Base-by-base conservation (phyloP, 1,140 invertebrate species). In the Orius insidiosus region DNA sequence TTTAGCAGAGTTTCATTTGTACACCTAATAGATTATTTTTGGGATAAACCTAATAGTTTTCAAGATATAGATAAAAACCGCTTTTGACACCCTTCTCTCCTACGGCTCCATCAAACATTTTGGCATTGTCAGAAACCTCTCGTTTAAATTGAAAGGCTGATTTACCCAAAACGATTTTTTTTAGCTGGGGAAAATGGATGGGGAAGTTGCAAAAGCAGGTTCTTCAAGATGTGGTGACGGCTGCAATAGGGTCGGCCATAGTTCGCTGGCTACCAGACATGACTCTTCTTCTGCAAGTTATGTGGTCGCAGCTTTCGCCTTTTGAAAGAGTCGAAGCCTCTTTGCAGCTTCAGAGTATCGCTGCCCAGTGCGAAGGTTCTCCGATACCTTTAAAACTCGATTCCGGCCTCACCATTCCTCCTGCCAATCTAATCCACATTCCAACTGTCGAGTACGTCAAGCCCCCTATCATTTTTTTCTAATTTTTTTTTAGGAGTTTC, bases 221-320 rank as follows among this genome's bases (percentile, higher is more conserved):
- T 3, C 62, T 96, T 19, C 87, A 90, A 63, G 89, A 94, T 62
- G 62, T 97, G 3, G 85, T 94, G 15, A 81, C 80, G 40, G 85
- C 89, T 6, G 83, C 90, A 2, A 75, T 82, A 52, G 70, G 85
- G 46, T 81, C 86, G 2, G 62, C 95, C 16, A 85, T 89, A n/a
- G 88, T 88, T 0, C 66, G 90, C 16, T n/a, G n/a, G n/a, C n/a
- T n/a, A n/a, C n/a, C n/a, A n/a, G 92, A 97, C 61, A 80, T 92
- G 73, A 90, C 89, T 14, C 89, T 93, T 58, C 66, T 95, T 15
- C 65, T 95, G 11, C 69, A 74, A 51, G 82, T 79, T 1, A 84
- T 93, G 75, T 85, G 87, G 69, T 68, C 76, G 40, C 75, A 88
- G 57, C 69, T 95, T 49, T 65, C 68, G 1, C 54, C 64, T 0